These are phyloP conservation scores for Tenrec ecaudatus DNA, from an alignment of 2,113 vertebrate species.

Conservation along the genomic window DNA sequence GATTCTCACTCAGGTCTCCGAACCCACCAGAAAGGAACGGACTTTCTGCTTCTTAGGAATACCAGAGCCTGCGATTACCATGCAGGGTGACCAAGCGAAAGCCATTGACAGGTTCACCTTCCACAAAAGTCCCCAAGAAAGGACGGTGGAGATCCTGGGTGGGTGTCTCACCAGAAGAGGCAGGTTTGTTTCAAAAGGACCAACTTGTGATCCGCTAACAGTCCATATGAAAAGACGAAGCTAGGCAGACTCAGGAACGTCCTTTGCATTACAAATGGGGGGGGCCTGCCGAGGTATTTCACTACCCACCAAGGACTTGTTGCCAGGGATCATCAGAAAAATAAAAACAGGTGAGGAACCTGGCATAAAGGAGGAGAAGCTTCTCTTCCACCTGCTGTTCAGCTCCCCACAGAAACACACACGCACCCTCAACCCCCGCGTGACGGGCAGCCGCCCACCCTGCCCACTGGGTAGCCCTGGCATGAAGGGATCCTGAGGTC, in stretches of 20 bases:
- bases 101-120: background rate
- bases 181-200: constrained; percentile 65
- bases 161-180: constrained; percentile 28
- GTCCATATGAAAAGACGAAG: constrained; percentile 24
- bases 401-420: background rate
- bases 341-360: constrained; percentile 70
- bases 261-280: constrained; percentile 76
- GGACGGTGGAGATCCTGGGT: constrained; percentile 9
- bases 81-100: background rate
- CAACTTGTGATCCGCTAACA: constrained; percentile 54
- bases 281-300: constrained; percentile 60
- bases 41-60: background rate
- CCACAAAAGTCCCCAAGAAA: constrained; percentile 35
- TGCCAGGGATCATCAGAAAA: constrained; percentile 74
- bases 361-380: constrained; percentile 61
- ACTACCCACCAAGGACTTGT: constrained; percentile 70
- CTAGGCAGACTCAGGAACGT: constrained; percentile 58
- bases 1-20: background rate
- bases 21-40: background rate
- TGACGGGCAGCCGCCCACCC: background rate
- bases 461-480: background rate
- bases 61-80: background rate
- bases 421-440: background rate
- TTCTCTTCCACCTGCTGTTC: constrained; percentile 60
- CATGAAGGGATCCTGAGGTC: background rate